Evolutionary conservation across 2,113 vertebrate genomes (phyloP), one percentile per base, ranked within the genome.

Genomic region (Thryonomys swinderianus): DNA sequence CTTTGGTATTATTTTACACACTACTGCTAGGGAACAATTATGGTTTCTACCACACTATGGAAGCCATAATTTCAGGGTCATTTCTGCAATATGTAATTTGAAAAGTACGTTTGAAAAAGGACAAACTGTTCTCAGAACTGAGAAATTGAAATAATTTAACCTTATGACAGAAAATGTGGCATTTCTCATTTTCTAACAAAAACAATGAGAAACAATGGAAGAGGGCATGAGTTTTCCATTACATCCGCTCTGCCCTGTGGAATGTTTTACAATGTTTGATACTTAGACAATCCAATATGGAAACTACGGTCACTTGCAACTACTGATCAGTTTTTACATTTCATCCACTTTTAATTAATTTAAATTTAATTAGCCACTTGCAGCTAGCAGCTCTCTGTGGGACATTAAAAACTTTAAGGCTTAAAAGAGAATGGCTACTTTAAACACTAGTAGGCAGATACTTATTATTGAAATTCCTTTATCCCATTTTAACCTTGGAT

Each of bases 1-100:
- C 81, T 95, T 97, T 97, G 51, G 94, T 96, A 97, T 98, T 98
- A 96, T 98, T 97, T 96, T 96, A 95, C 93, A 96, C 23, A 94
- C 79, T 88, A 82, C 79, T 86, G 62, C 85, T 97, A 98, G 95
- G 93, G 97, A 98, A 94, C 95, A 97, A 96, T 97, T 97, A 95
- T 45, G 92, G 5, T 85, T 95, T 97, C 97, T 96, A 45, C 48
- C 96, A 96, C 55, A 97, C 71, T 32, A 37, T 13, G 48, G 53
- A 88, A 91, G 51, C 69, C 96, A 67, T 90, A 61, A 94, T 95
- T 96, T 95, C 69, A 81, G 88, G 57, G 45, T 95, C 94, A 95
- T 93, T 85, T 97, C 83, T 95, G 64, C 57, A 74, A 59, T 76
- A 40, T 81, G 34, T n/a, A 84, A 53, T 87, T 93, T 95, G n/a